Percentiles rank a stretch among this genome's conserved stretches.
phyloP scores from a whole-genome alignment of 2,888 invertebrate species.

The Dendrolimus pini region DNA sequence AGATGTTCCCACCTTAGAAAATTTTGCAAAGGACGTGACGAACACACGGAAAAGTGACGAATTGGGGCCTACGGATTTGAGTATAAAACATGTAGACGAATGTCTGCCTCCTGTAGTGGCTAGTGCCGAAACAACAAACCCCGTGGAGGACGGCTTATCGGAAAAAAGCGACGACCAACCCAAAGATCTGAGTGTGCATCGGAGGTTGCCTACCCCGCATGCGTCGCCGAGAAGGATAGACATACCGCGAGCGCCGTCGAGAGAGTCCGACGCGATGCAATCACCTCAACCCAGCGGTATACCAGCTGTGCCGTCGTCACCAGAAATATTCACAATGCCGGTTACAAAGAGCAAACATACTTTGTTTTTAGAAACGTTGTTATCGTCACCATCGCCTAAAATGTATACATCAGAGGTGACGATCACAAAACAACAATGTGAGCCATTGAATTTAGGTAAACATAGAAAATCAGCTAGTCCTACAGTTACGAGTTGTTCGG shows the following conservation, averaged over 20 bases:
- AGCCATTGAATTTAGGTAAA: slow-evolving; percentile 83
- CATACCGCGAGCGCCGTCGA: slow-evolving; percentile 78
- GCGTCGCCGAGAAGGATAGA: slow-evolving; percentile 65
- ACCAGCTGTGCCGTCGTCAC: slow-evolving; percentile 82
- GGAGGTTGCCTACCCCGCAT: slow-evolving; percentile 59
- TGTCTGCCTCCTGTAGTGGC: slow-evolving; percentile 28
- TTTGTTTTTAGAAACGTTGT: slow-evolving; percentile 78
- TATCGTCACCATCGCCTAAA: slow-evolving; percentile 77
- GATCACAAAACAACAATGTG: slow-evolving; percentile 76
- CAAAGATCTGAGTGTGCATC: slow-evolving; percentile 78
- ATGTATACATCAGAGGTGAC: slow-evolving; percentile 77
- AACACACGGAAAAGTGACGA: slow-evolving; percentile 40
- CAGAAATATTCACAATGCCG: slow-evolving; percentile 78
- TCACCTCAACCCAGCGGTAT: slow-evolving; percentile 85
- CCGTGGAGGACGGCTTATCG: slow-evolving; percentile 44
- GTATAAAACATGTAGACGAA: slow-evolving; percentile 54
- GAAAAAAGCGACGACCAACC: slow-evolving; percentile 76
- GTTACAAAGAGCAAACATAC: slow-evolving; percentile 68
- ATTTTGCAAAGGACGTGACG: neutral
- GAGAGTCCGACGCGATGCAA: slow-evolving; percentile 83
- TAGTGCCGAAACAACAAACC: slow-evolving; percentile 35
- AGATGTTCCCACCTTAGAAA: slow-evolving; percentile 11
- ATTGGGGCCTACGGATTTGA: slow-evolving; percentile 75
- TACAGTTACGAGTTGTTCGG: slow-evolving; percentile 84
- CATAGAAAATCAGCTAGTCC: slow-evolving; percentile 82